Conservation (phyloP, 30 jellyfish, hydroid and myxozoan genomes). For the Aurelia sp. region DNA sequence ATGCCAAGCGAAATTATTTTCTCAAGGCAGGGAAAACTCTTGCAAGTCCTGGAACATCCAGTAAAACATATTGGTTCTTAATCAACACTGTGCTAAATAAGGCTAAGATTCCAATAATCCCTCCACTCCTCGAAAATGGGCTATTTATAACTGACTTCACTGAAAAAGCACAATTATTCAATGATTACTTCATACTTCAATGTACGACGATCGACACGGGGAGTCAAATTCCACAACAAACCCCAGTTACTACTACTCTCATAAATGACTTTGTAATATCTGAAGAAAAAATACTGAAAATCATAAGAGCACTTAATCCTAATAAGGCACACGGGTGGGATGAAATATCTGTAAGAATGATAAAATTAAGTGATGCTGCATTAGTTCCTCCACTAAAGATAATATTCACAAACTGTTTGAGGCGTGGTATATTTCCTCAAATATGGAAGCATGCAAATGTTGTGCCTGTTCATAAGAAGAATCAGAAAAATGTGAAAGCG, state of each 20-base stretch:
- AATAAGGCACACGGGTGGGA: no score
- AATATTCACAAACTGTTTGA: no score
- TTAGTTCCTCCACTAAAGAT: background rate
- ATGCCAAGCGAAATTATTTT: slow-evolving; percentile 66
- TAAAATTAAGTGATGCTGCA: no score
- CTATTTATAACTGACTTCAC: slow-evolving; percentile 69
- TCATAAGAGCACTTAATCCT: slow-evolving; percentile 39
- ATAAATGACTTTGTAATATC: slow-evolving; percentile 53
- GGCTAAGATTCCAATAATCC: slow-evolving; percentile 71
- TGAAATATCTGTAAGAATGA: no score
- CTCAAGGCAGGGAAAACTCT: slow-evolving; percentile 64
- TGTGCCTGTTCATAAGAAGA: no score
- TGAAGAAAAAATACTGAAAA: slow-evolving; percentile 56
- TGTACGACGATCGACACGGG: slow-evolving; percentile 70
- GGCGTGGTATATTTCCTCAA: no score
- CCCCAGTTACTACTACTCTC: slow-evolving; percentile 35
- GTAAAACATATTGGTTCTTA: slow-evolving; percentile 77
- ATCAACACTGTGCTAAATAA: slow-evolving; percentile 65
- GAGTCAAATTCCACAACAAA: slow-evolving; percentile 62
- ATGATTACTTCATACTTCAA: slow-evolving; percentile 68
- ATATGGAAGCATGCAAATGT: no score
- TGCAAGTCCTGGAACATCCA: slow-evolving; percentile 63
- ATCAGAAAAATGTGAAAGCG: no score
- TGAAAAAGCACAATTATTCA: slow-evolving; percentile 72
- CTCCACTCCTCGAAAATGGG: slow-evolving; percentile 70